Conservation (phyloP, 2,113 vertebrate species). For the Pangasianodon hypophthalmus region DNA sequence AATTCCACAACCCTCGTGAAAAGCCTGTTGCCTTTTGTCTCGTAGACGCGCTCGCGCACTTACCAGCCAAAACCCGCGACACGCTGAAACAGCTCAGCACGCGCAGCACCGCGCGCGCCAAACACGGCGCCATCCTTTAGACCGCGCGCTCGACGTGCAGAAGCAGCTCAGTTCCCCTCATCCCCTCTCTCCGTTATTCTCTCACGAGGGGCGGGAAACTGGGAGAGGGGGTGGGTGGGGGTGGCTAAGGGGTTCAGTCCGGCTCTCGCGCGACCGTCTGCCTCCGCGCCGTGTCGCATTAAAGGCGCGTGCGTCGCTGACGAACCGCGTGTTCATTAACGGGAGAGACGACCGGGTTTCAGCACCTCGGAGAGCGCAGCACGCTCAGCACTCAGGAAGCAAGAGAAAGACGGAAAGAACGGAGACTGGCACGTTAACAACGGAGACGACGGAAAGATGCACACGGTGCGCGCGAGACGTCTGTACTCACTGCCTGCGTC, state of each 20-base stretch:
- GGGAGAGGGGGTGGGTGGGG: background rate
- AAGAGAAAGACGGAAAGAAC: background rate
- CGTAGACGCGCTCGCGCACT: constrained; percentile 57
- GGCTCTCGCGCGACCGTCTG: background rate
- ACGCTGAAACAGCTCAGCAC: constrained; percentile 69
- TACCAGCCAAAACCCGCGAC: constrained; percentile 71
- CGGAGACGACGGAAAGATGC: constrained; percentile 32
- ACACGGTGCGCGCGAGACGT: constrained; percentile 7
- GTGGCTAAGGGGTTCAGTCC: background rate
- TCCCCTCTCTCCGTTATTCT: constrained; percentile 43
- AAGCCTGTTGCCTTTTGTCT: constrained; percentile 32
- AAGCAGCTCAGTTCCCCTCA: constrained; percentile 53
- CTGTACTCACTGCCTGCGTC: constrained; percentile 8
- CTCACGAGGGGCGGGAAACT: background rate
- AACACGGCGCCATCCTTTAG: constrained; percentile 71
- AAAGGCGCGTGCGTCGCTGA: background rate
- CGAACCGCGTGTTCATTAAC: background rate
- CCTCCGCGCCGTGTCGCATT: background rate
- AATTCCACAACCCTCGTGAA: background rate
- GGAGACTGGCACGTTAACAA: background rate
- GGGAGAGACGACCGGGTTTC: background rate
- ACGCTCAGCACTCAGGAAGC: no score
- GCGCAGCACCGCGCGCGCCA: constrained; percentile 59
- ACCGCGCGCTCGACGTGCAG: constrained; percentile 60
- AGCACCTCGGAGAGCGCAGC: constrained; percentile 61